Evolutionary conservation across 2,113 vertebrate species (phyloP).

Genomic region (Ranitomeya imitator): DNA sequence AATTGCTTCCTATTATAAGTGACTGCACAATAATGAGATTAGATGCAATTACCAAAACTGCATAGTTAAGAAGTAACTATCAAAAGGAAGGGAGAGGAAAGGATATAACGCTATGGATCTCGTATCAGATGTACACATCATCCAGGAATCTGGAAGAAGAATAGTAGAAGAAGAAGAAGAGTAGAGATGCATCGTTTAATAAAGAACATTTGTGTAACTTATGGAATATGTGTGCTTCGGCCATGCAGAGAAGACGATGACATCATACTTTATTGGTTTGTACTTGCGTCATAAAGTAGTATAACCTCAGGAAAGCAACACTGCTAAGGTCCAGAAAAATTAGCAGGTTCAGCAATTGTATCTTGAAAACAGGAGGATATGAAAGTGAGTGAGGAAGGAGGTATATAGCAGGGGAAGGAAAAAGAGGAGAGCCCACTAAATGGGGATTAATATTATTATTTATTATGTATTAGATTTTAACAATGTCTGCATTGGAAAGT

Average conservation of each 20-base stretch:
- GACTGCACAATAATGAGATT: constrained; percentile 11
- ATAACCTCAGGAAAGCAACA: not conserved
- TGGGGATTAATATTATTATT: too few relatives aligned
- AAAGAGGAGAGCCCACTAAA: too few relatives aligned
- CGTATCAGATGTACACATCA: not conserved
- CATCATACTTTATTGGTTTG: not conserved
- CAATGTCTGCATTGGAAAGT: too few relatives aligned
- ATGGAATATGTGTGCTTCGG: not conserved
- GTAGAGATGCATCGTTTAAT: not conserved
- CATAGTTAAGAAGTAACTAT: not conserved
- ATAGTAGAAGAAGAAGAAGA: not conserved
- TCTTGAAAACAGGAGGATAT: not conserved
- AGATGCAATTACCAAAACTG: not conserved
- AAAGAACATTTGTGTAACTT: not conserved
- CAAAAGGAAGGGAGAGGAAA: not conserved
- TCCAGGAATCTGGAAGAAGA: not conserved
- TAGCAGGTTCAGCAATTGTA: too few relatives aligned
- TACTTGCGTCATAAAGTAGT: not conserved
- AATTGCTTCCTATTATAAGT: constrained; percentile 1
- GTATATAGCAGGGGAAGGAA: too few relatives aligned
- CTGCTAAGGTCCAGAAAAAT: too few relatives aligned
- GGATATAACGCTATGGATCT: not conserved
- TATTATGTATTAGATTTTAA: too few relatives aligned
- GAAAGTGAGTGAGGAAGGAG: not conserved
- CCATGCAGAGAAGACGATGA: not conserved